Evolutionary conservation across 2,113 vertebrate genomes (phyloP).

Genomic region (Elephas maximus): DNA sequence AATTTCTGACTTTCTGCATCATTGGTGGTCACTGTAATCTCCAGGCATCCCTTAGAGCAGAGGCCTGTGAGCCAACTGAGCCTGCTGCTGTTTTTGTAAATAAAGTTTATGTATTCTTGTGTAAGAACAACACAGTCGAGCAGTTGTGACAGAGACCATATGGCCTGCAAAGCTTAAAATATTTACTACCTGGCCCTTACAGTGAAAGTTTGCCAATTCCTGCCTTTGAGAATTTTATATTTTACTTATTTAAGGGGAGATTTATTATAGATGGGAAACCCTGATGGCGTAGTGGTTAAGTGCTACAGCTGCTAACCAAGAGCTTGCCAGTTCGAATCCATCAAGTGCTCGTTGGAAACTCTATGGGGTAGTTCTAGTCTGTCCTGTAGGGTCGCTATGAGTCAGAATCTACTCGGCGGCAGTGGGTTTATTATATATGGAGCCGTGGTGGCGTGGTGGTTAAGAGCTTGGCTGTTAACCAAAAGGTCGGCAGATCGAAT

Average conservation of each 20-base stretch:
- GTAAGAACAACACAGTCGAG: neutral
- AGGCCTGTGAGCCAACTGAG: neutral
- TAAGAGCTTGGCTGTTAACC: too few relatives aligned
- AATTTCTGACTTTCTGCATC: slow-evolving; percentile 1
- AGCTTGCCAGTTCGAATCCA: too few relatives aligned
- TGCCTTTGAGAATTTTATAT: slow-evolving; percentile 8
- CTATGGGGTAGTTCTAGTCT: too few relatives aligned
- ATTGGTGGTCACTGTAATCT: neutral
- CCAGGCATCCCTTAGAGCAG: neutral
- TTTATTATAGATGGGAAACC: neutral
- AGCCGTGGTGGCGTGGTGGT: too few relatives aligned
- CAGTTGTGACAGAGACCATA: neutral
- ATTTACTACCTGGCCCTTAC: neutral
- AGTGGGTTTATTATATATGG: too few relatives aligned
- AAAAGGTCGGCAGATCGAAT: too few relatives aligned
- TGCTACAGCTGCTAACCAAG: too few relatives aligned
- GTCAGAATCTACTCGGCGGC: too few relatives aligned
- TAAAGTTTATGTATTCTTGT: neutral
- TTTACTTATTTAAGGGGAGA: slow-evolving; percentile 39
- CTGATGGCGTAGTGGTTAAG: too few relatives aligned
- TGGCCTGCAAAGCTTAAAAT: neutral
- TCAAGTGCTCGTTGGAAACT: too few relatives aligned
- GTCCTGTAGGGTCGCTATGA: too few relatives aligned
- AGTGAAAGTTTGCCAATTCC: neutral
- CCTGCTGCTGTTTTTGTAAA: neutral